Conservation (phyloP, 2,113 vertebrate species). For the Chaetodon trifascialis region DNA sequence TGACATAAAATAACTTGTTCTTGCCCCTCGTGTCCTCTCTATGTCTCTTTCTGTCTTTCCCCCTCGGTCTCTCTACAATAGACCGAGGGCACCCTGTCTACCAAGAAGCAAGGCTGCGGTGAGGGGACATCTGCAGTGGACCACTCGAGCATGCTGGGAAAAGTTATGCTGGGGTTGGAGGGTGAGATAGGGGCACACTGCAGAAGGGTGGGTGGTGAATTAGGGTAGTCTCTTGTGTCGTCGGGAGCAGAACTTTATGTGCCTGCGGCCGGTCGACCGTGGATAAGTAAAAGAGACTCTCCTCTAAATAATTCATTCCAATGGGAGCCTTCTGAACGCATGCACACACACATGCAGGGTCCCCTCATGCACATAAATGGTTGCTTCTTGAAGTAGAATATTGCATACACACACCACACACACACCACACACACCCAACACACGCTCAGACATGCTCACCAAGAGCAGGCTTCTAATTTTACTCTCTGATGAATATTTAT, state of each 20-base stretch:
- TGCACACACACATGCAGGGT: constrained; percentile 44
- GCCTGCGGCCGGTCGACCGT: constrained; percentile 70
- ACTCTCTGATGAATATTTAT: constrained; percentile 78
- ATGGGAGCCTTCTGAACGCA: constrained; percentile 64
- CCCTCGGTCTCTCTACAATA: neutral
- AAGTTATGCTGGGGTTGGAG: constrained; percentile 20
- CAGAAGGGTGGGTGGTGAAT: constrained; percentile 53
- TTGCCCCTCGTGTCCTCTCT: neutral
- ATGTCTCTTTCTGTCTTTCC: neutral
- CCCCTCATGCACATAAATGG: constrained; percentile 45
- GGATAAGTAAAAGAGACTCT: constrained; percentile 82
- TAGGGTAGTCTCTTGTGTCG: constrained; percentile 70
- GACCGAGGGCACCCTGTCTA: neutral
- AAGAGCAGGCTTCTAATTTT: constrained; percentile 71
- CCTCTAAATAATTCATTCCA: constrained; percentile 82
- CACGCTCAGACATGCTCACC: constrained; percentile 20
- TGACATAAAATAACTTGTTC: neutral
- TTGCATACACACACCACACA: neutral
- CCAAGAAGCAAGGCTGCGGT: neutral
- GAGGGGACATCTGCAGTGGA: constrained; percentile 25
- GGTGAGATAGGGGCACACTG: constrained; percentile 51
- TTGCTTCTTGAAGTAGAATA: constrained; percentile 48
- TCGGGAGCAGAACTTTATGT: constrained; percentile 66
- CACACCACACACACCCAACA: neutral
- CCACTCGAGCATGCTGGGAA: constrained; percentile 27